Conservation (phyloP, 2,888 invertebrate genomes). For the Busseola fusca region DNA sequence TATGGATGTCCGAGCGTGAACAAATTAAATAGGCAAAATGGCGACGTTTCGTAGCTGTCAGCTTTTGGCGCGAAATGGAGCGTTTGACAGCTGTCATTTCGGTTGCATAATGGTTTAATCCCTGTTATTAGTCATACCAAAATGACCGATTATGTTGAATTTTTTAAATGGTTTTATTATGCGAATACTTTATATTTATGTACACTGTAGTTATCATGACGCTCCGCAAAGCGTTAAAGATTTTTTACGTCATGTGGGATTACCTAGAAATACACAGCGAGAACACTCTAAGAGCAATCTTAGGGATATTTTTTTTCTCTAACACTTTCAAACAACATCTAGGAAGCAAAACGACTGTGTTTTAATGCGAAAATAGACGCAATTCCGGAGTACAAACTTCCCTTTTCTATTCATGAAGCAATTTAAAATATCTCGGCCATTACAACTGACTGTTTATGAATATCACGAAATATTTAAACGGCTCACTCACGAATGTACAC, state of each 20-base stretch:
- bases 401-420: slow-evolving; percentile 80
- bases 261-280: not conserved
- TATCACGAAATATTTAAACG: slow-evolving; percentile 71
- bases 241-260: not conserved
- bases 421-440: slow-evolving; percentile 75
- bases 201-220: not conserved
- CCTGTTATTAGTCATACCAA: not conserved
- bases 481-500: slow-evolving; percentile 61
- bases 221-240: not conserved
- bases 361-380: slow-evolving; percentile 28
- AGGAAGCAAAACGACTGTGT: slow-evolving; percentile 27
- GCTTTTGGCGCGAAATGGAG: slow-evolving; percentile 43
- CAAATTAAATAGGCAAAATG: slow-evolving; percentile 46
- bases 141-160: not conserved
- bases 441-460: slow-evolving; percentile 73
- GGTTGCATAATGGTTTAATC: slow-evolving; percentile 27
- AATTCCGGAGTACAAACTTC: slow-evolving; percentile 47
- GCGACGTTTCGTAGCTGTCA: slow-evolving; percentile 31
- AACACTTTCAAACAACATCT: slow-evolving; percentile 24
- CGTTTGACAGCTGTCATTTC: slow-evolving; percentile 56
- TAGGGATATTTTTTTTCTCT: not conserved
- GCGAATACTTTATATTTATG: not conserved
- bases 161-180: slow-evolving; percentile 2
- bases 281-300: slow-evolving; percentile 9
- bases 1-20: slow-evolving; percentile 36